These are phyloP conservation scores for Rhynchomys soricoides DNA, from an alignment of 2,113 vertebrate genomes.

Conservation along the genomic window DNA sequence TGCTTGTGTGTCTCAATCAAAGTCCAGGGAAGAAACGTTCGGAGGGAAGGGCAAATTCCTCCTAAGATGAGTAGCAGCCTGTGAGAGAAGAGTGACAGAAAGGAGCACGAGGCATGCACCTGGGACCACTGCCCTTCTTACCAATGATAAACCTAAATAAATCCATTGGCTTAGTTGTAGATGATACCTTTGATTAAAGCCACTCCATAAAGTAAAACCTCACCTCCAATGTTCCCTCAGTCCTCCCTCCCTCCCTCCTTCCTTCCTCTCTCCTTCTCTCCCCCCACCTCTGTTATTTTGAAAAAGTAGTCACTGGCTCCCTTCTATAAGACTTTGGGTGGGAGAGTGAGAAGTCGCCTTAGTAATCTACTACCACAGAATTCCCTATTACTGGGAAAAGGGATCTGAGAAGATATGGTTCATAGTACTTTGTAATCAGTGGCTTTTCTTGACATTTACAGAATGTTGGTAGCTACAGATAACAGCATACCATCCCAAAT, in stretches of 20 bases:
- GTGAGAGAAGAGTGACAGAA: too few species aligned
- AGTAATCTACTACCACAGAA: neutral
- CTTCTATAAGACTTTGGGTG: neutral
- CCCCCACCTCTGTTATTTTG: neutral
- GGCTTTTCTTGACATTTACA: neutral
- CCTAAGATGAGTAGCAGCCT: neutral
- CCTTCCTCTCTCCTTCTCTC: too few species aligned
- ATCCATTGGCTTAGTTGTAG: neutral
- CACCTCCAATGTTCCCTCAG: too few species aligned
- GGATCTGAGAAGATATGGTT: neutral
- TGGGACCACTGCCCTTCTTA: too few species aligned
- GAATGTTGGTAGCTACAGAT: too few species aligned
- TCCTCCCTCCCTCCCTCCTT: too few species aligned
- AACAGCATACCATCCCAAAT: neutral
- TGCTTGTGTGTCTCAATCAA: neutral
- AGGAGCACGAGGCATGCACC: fast-evolving
- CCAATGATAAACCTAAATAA: neutral
- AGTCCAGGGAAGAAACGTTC: neutral
- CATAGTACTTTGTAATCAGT: neutral
- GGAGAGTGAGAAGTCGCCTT: neutral
- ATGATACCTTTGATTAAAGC: neutral
- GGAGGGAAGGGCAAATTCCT: neutral
- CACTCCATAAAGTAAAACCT: neutral
- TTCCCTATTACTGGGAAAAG: neutral
- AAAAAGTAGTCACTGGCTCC: neutral